Evolutionary conservation across 2,797 vertebrate genomes (phyloP).

Genomic region (Takifugu ocellatus): DNA sequence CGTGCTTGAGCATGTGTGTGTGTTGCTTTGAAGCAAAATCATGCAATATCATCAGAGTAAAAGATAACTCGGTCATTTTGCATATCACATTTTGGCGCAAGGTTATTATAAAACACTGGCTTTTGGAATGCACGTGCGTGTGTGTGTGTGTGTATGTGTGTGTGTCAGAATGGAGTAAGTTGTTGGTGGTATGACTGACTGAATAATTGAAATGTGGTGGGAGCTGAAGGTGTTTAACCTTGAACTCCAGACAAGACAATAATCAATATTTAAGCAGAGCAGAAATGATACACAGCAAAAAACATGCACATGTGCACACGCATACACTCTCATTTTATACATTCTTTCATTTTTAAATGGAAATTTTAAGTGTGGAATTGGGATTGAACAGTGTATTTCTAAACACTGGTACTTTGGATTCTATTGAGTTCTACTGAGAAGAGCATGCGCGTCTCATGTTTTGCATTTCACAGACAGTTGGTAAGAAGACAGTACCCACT

Average conservation of each 20-base stretch:
- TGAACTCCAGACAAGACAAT: conserved; percentile 72
- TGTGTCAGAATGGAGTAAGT: conserved; percentile 22
- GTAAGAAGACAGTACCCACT: conserved; percentile 42
- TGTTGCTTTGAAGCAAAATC: conserved; percentile 1
- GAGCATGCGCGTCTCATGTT: conserved; percentile 33
- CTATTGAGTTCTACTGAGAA: conserved; percentile 4
- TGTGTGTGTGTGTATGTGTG: conserved; percentile 28
- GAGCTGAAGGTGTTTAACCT: conserved; percentile 73
- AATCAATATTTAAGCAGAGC: conserved; percentile 75
- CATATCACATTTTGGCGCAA: conserved; percentile 12
- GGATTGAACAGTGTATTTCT: too few relatives aligned
- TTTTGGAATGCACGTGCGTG: conserved; percentile 1
- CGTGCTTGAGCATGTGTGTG: conserved; percentile 1
- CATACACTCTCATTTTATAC: neutral
- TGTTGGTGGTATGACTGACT: conserved; percentile 64
- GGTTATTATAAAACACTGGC: conserved; percentile 31
- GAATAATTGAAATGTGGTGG: conserved; percentile 72
- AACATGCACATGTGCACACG: neutral
- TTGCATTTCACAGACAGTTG: conserved; percentile 48
- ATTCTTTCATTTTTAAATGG: neutral
- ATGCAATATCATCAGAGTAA: conserved; percentile 13
- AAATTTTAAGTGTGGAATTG: too few relatives aligned
- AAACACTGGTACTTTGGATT: too few relatives aligned
- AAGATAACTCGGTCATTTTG: conserved; percentile 36
- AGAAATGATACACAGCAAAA: conserved; percentile 51